phyloP scores from a whole-genome alignment of 2,888 invertebrate genomes.

The Crematogaster levior region DNA sequence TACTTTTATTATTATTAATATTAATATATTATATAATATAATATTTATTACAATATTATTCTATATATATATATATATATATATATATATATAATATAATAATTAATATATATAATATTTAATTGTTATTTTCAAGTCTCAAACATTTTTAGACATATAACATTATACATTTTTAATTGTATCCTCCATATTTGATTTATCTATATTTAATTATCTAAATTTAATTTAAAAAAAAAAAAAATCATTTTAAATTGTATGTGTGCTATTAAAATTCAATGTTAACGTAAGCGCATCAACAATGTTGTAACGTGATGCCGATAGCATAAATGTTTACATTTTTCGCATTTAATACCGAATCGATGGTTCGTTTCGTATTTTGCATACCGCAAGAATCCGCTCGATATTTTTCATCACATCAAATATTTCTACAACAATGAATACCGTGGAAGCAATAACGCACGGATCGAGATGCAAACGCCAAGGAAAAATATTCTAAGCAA shows the following conservation, averaged over 20 bases:
- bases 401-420: slow-evolving; percentile 45
- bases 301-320: no score
- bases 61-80: no score
- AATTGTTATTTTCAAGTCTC: not conserved
- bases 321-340: not conserved
- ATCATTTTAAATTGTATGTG: not conserved
- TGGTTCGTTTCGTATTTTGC: not conserved
- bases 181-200: not conserved
- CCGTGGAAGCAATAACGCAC: slow-evolving; percentile 48
- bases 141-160: not conserved
- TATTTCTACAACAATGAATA: slow-evolving; percentile 45
- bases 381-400: slow-evolving; percentile 13
- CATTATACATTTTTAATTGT: not conserved
- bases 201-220: not conserved
- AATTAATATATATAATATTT: no score
- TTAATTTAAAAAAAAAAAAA: no score
- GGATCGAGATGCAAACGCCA: slow-evolving; percentile 44
- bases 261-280: not conserved
- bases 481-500: slow-evolving; percentile 54
- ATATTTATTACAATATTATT: no score
- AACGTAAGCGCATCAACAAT: no score
- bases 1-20: not conserved
- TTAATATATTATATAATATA: no score
- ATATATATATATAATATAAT: no score
- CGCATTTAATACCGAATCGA: slow-evolving; percentile 13